Evolutionary conservation across 2,113 vertebrate genomes (phyloP).

Genomic region (Phasianus colchicus): DNA sequence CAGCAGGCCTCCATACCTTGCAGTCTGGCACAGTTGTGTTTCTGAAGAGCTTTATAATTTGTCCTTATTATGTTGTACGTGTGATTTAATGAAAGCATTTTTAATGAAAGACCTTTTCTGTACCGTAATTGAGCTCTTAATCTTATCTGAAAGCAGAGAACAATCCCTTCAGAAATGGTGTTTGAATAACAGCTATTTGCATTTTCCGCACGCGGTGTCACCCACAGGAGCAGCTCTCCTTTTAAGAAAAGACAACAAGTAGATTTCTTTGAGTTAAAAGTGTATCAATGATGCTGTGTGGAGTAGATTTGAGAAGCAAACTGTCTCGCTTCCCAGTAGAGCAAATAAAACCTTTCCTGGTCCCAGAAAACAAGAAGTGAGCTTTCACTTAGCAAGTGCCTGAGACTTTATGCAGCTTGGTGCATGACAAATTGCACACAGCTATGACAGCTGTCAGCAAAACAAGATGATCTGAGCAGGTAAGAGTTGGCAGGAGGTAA

Average conservation of each 20-base stretch:
- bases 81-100: conserved; percentile 31
- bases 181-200: conserved; percentile 4
- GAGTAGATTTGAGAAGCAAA: background rate
- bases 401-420: background rate
- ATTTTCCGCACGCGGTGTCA: accelerated
- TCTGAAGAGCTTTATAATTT: conserved; percentile 24
- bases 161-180: background rate
- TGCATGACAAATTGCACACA: background rate
- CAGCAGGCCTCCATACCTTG: background rate
- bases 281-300: background rate
- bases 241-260: background rate
- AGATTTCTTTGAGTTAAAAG: background rate
- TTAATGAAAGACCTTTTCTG: conserved; percentile 41
- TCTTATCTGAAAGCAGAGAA: conserved; percentile 34
- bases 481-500: background rate
- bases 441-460: background rate
- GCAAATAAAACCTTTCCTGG: background rate
- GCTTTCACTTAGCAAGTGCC: background rate
- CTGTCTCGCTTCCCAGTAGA: background rate
- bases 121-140: conserved; percentile 52
- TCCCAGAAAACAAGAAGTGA: background rate
- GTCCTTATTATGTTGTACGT: conserved; percentile 27
- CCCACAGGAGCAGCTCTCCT: background rate
- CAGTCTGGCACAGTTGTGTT: conserved; percentile 1
- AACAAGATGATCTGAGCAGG: background rate